A percentile compares a stretch with the other conserved stretches of the same genome.
phyloP scores from a whole-genome alignment of 2,113 vertebrate genomes.

The Dinomys branickii region DNA sequence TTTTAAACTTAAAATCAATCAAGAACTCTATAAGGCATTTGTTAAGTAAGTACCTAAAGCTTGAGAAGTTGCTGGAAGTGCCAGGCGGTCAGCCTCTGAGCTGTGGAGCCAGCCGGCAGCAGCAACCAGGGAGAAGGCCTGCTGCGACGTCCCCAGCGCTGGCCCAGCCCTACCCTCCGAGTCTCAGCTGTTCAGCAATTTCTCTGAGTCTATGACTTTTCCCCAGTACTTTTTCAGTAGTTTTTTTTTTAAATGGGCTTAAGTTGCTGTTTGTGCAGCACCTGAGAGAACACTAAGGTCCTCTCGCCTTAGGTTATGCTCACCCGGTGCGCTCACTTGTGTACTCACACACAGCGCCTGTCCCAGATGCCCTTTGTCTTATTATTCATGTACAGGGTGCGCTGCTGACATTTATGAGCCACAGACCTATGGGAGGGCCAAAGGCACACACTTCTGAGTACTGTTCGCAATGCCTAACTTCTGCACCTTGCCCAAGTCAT shows the following conservation, averaged over 20 bases:
- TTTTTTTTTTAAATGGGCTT: neutral
- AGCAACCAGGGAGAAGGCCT: neutral
- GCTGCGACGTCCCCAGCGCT: too few species aligned
- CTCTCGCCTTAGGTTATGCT: neutral
- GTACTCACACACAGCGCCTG: accelerated
- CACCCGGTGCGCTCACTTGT: neutral
- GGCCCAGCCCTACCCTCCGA: accelerated
- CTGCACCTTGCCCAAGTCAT: neutral
- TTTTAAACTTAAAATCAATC: neutral
- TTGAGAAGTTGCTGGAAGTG: neutral
- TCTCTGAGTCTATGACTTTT: neutral
- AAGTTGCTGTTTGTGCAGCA: neutral
- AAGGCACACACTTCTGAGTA: neutral
- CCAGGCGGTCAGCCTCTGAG: accelerated
- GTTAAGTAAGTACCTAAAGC: neutral
- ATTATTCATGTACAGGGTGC: too few species aligned
- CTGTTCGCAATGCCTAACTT: neutral
- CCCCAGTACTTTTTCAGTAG: neutral
- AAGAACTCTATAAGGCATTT: neutral
- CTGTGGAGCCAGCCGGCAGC: accelerated
- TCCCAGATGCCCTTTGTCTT: neutral
- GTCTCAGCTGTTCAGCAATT: neutral
- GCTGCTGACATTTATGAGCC: neutral
- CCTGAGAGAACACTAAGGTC: neutral
- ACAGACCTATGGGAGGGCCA: neutral